A percentile compares a stretch with the other conserved stretches of the same genome.
Evolutionary conservation across 2,888 invertebrate species (phyloP).

Genomic region (Oxytorus armatus): DNA sequence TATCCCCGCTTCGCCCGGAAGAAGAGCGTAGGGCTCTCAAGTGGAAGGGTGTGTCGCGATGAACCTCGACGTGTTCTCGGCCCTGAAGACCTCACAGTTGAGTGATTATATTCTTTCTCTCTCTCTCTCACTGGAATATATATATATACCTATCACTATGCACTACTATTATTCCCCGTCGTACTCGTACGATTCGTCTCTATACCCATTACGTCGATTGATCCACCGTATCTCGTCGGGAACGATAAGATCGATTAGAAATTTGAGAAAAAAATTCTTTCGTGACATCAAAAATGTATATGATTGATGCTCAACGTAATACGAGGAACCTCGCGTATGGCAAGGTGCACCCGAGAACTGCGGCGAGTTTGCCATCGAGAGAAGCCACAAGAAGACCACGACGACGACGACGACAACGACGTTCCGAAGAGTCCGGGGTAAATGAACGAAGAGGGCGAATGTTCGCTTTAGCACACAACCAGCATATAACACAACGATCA

Average conservation of each 20-base stretch:
- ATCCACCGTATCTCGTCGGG: neutral
- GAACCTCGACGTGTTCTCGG: constrained; percentile 54
- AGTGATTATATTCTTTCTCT: constrained; percentile 56
- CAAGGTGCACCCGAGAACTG: constrained; percentile 64
- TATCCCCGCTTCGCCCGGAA: constrained; percentile 51
- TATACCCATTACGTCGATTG: constrained; percentile 34
- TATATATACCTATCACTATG: neutral
- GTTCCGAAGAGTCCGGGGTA: constrained; percentile 42
- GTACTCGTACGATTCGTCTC: neutral
- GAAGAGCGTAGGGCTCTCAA: constrained; percentile 64
- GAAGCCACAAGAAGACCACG: constrained; percentile 63
- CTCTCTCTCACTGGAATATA: neutral
- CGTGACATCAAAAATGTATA: neutral
- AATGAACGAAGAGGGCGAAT: constrained; percentile 55
- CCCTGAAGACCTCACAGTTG: constrained; percentile 62
- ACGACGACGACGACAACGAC: constrained; percentile 36
- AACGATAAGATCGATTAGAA: constrained; percentile 9
- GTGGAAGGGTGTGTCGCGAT: constrained; percentile 66
- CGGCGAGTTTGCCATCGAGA: constrained; percentile 55
- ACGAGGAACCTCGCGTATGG: constrained; percentile 45
- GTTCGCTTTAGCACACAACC: constrained; percentile 23
- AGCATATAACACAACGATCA: constrained; percentile 35
- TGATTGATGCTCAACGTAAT: constrained; percentile 28
- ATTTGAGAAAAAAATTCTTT: neutral
- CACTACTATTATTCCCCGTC: constrained; percentile 22